Base-by-base conservation (phyloP, 2,113 vertebrate genomes). In the Otis tarda region DNA sequence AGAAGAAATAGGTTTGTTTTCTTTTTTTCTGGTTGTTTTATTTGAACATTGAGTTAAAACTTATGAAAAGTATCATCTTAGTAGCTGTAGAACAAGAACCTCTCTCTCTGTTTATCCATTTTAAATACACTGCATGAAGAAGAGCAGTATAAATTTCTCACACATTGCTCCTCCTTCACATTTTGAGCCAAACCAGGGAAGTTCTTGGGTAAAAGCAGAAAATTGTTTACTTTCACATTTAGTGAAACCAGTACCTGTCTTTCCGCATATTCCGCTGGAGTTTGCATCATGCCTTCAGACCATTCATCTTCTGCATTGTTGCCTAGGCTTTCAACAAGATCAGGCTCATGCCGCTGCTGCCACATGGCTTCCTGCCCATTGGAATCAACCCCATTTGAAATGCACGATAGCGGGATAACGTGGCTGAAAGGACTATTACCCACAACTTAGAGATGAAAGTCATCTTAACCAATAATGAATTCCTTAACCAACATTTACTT, bases 371-470 rank as follows among this genome's bases (percentile, higher is more conserved):
- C 80, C 73, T 23, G 64, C 53, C 35, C 49, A 9, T 31, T 69
- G 49, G 39, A 31, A 59, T 43, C 57, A 73, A 14, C 17, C 27
- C 5, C 39, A 20, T 3, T 10, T 37, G 56, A 76, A 63, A 76
- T 2, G 61, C 18, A 50, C 47, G 65, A 5, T 4, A 20, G 57
- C 9, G 12, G 50, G 30, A 9, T 12, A 56, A 41, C 0, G 1
- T 7, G 20, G 27, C 60, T 87, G 45, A 78, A 84, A 53, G 64
- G 65, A 87, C 28, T 52, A 13, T 55, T 52, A 37, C 55, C 22
- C 73, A 57, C 71, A 83, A 33, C 15, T 74, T 82, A 65, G 56
- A 79, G 49, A 50, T 4, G 7, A 45, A 77, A 83, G 25, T 20
- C 10, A 16, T 39, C 57, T 65, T 91, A 63, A 73, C 20, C 49